Conservation (phyloP, 2,888 invertebrate genomes). For the Gortyna flavago region DNA sequence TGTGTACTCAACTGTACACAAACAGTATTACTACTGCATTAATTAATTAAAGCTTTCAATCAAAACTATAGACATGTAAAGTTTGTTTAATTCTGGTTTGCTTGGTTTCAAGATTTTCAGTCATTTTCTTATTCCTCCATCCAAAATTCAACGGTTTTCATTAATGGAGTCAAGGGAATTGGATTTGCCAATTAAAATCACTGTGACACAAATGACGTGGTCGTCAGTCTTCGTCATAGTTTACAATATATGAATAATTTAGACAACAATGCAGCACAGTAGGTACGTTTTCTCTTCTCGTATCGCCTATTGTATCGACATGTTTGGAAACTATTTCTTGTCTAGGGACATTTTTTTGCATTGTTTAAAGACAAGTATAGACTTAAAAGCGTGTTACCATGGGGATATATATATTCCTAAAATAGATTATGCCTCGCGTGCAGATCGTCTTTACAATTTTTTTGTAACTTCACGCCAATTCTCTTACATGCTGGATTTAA, state of each 20-base stretch:
- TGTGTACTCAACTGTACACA: not conserved
- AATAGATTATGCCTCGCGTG: constrained; percentile 51
- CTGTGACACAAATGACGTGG: constrained; percentile 72
- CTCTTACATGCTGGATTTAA: constrained; percentile 36
- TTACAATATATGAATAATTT: constrained; percentile 80
- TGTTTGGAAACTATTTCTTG: constrained; percentile 64
- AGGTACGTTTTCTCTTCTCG: constrained; percentile 69
- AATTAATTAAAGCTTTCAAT: not conserved
- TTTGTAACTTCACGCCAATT: constrained; percentile 40
- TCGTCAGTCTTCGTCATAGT: constrained; percentile 75
- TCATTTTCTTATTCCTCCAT: constrained; percentile 7
- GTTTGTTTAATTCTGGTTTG: not conserved
- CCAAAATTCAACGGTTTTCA: not conserved
- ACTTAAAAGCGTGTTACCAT: constrained; percentile 48
- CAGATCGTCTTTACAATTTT: constrained; percentile 17
- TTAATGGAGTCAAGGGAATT: constrained; percentile 39
- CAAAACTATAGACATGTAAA: not conserved
- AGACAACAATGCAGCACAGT: constrained; percentile 69
- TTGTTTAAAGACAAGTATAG: constrained; percentile 53
- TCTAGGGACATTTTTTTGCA: constrained; percentile 59
- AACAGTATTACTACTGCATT: constrained; percentile 4
- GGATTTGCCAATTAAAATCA: constrained; percentile 71
- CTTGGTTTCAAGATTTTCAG: not conserved
- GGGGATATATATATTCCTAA: constrained; percentile 41
- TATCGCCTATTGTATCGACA: constrained; percentile 62